Base-by-base conservation (phyloP, 2,888 invertebrate species). In the Campaea margaritaria region DNA sequence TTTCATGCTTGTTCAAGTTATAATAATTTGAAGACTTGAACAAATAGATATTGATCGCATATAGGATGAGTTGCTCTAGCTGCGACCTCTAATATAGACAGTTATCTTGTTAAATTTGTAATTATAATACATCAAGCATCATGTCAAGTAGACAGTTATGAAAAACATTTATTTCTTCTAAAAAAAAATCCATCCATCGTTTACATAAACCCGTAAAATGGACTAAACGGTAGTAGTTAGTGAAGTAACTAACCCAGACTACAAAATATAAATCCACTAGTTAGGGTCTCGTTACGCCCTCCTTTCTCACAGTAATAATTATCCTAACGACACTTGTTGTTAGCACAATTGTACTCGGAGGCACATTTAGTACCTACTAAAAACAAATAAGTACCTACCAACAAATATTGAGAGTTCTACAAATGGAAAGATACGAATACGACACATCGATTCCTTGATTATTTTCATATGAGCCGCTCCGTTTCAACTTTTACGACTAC, bases 401-500 rank as follows among this genome's bases (percentile, higher is more conserved):
- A 36, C 38, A 31, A 45, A 52, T 48, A 62, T 55, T 28, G 41
- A 14, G 57, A 21, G 47, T 38, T 49, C n/a, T 42, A 39, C 36
- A 54, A 58, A 61, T 58, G 58, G 44, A 73, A 55, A 47, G 50
- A 60, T 56, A 55, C 53, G 50, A 72, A 60, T 56, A 55, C 53
- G 50, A 72, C 74, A 76, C 75, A 82, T 86, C 85, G 82, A 87
- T 86, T 86, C 78, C 82, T 87, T 89, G 87, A 91, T 91, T 88
- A 91, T 89, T 90, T 89, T 86, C 85, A 85, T 87, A 87, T 85
- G 85, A 87, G 83, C 76, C 79, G 80, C 82, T 81, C 73, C 79
- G 80, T 86, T 86, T 81, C 86, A 85, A 82, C 81, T 86, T 90
- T 91, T 90, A 91, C 84, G 87, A 87, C 81, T 83, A 81, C 83